phyloP scores from a whole-genome alignment of 2,888 invertebrate genomes.

The Cataglyphis rosenhaueri region DNA sequence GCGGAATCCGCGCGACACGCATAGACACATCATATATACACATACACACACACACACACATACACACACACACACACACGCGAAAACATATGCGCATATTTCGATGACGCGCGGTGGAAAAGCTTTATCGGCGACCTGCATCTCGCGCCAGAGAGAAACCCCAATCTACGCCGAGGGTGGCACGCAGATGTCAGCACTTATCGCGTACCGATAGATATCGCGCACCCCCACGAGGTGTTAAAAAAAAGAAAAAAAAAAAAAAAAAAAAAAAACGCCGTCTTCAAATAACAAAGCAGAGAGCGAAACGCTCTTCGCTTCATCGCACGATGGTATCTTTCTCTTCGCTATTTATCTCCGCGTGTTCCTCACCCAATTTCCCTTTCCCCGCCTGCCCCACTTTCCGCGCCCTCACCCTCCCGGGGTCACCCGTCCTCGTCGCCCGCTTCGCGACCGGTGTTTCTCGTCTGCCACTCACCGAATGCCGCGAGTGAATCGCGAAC shows the following conservation, averaged over 20 bases:
- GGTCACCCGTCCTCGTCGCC: not conserved
- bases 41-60: not conserved
- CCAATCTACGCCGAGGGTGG: not conserved
- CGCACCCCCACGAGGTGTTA: not conserved
- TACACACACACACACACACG: not conserved
- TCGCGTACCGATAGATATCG: conserved; percentile 21
- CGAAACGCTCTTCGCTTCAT: not conserved
- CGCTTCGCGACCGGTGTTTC: not conserved
- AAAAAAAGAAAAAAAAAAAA: not conserved
- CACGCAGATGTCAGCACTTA: conserved; percentile 38
- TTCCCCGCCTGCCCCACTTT: conserved; percentile 10
- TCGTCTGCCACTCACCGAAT: conserved; percentile 18
- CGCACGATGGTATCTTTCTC: conserved; percentile 23
- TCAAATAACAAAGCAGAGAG: conserved; percentile 26
- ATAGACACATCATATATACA: too few relatives aligned
- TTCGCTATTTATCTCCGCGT: conserved; percentile 20
- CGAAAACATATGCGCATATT: not conserved
- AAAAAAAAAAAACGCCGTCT: not conserved
- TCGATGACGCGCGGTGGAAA: not conserved
- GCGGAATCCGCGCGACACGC: not conserved
- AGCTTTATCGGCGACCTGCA: conserved; percentile 27
- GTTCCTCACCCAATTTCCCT: conserved; percentile 41
- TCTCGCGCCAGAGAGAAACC: not conserved
- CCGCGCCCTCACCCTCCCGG: not conserved
- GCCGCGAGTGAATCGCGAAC: conserved; percentile 30